Evolutionary conservation across 2,113 vertebrate genomes (phyloP).

Genomic region (Pelusios castaneus): DNA sequence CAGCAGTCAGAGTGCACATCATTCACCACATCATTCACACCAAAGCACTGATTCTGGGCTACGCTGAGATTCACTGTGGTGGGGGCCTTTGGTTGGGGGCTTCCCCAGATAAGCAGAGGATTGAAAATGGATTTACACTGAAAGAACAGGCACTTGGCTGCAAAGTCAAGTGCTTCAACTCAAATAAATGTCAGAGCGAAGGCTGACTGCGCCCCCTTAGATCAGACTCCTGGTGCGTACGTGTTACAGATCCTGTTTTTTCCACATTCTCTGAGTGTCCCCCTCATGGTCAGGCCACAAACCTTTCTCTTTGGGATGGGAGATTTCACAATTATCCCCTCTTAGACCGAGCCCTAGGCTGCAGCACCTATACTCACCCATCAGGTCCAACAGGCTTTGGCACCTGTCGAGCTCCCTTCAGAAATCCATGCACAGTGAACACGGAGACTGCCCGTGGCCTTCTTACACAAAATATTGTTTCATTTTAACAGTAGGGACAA

Average conservation of each 20-base stretch:
- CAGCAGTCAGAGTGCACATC: not conserved
- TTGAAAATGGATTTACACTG: not conserved
- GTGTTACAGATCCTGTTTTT: not conserved
- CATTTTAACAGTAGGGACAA: not conserved
- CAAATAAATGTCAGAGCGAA: accelerated
- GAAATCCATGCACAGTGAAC: not conserved
- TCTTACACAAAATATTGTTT: not conserved
- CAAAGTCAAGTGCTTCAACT: accelerated
- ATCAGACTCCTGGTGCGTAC: too few species aligned
- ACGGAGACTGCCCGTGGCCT: not conserved
- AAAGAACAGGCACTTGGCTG: not conserved
- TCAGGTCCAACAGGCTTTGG: not conserved
- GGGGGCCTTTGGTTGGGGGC: accelerated
- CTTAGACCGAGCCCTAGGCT: accelerated
- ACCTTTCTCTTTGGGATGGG: accelerated
- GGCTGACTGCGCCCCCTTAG: too few species aligned
- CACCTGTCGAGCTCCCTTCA: not conserved
- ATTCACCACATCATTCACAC: not conserved
- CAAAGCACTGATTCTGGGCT: not conserved
- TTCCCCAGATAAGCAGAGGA: not conserved
- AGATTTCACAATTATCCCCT: not conserved
- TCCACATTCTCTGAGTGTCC: not conserved
- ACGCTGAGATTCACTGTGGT: not conserved
- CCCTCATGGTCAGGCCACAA: too few species aligned
- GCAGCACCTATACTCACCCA: not conserved